These are phyloP conservation scores for Brenthis hecate DNA, from an alignment of 2,888 invertebrate genomes.

Conservation along the genomic window DNA sequence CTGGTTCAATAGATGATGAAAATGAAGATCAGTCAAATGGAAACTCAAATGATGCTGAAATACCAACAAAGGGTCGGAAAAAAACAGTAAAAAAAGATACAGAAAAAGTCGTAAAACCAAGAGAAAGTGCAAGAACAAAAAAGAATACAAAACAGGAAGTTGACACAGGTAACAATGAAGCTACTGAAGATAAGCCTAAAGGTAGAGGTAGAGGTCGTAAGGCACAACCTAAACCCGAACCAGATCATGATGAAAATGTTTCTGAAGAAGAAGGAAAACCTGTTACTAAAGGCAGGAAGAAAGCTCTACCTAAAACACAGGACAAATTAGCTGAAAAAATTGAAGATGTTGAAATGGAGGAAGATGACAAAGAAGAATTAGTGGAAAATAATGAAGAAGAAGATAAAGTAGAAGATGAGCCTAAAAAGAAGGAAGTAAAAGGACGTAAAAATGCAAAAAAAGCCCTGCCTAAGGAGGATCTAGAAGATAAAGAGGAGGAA, in stretches of 20 bases:
- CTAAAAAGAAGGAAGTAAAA: conserved; percentile 66
- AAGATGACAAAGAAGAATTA: conserved; percentile 51
- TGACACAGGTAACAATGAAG: conserved; percentile 46
- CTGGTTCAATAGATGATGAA: conserved; percentile 49
- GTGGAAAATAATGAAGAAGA: conserved; percentile 48
- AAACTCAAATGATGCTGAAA: conserved; percentile 47
- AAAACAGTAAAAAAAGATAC: conserved; percentile 65
- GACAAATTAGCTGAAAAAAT: conserved; percentile 40
- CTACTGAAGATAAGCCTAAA: conserved; percentile 59
- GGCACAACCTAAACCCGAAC: conserved; percentile 53
- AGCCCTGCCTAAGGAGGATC: conserved; percentile 58
- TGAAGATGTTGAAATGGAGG: conserved; percentile 44
- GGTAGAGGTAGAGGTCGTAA: conserved; percentile 64
- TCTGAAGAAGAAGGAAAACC: conserved; percentile 57
- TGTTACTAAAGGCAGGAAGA: conserved; percentile 48
- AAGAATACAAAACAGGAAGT: conserved; percentile 56
- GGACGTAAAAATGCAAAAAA: conserved; percentile 64
- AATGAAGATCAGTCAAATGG: conserved; percentile 61
- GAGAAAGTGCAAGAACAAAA: conserved; percentile 55
- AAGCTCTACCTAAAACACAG: conserved; percentile 40
- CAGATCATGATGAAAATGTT: conserved; percentile 49
- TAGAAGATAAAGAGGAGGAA: conserved; percentile 53
- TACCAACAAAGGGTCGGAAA: conserved; percentile 59
- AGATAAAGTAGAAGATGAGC: conserved; percentile 52
- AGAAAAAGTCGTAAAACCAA: conserved; percentile 49